These are phyloP conservation scores for Cephus spinipes DNA, from an alignment of 2,888 invertebrate species.

Conservation along the genomic window DNA sequence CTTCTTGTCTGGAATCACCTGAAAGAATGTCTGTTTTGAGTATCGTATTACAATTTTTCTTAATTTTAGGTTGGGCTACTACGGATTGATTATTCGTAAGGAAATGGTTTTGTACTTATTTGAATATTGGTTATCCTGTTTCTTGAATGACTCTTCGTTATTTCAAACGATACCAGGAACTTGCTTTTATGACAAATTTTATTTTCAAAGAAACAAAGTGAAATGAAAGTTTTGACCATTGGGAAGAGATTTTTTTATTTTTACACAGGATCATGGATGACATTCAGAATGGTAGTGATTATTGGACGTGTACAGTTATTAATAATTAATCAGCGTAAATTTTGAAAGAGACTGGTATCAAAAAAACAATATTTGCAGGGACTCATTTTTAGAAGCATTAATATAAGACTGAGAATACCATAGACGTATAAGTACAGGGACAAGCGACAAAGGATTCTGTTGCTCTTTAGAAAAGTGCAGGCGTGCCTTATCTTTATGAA, in stretches of 20 bases:
- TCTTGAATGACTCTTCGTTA: not conserved
- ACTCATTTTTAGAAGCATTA: slow-evolving; percentile 41
- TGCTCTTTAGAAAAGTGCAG: slow-evolving; percentile 40
- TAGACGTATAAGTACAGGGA: slow-evolving; percentile 52
- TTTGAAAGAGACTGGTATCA: slow-evolving; percentile 1
- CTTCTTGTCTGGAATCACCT: slow-evolving; percentile 51
- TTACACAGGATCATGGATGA: not conserved
- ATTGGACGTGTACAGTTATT: not conserved
- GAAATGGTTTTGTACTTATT: not conserved
- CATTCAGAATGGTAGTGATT: not conserved
- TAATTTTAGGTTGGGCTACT: not conserved
- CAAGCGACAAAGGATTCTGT: slow-evolving; percentile 45
- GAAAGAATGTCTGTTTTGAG: slow-evolving; percentile 7
- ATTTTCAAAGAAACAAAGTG: not conserved
- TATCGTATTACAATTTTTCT: not conserved
- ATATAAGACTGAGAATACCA: slow-evolving; percentile 45
- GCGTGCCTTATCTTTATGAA: slow-evolving; percentile 20
- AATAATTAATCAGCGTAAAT: not conserved
- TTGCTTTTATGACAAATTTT: not conserved
- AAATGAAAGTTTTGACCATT: not conserved
- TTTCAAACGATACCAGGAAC: not conserved
- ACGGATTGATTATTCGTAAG: not conserved
- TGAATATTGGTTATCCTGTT: not conserved
- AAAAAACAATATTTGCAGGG: slow-evolving; percentile 19
- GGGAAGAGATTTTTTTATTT: not conserved